Conservation (phyloP, 92 coral and sea anemone species). For the Phenganax marumi region DNA sequence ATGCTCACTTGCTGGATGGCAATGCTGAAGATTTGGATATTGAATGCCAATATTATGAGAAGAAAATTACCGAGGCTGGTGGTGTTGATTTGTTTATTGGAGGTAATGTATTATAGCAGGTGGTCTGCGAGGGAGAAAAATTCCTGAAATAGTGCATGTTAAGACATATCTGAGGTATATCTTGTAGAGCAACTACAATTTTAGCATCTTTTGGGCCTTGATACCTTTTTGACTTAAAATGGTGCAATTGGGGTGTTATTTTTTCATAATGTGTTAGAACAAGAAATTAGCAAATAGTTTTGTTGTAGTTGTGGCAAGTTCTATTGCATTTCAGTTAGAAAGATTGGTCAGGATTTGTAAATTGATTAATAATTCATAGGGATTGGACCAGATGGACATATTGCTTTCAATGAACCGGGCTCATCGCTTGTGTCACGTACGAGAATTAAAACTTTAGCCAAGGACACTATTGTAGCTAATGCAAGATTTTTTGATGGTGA, state of each 20-base stretch:
- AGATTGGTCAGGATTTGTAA: too few relatives aligned
- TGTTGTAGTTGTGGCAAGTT: too few relatives aligned
- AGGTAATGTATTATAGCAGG: slow-evolving; percentile 52
- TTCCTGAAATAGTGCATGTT: neutral
- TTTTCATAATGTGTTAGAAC: too few relatives aligned
- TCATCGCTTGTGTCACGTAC: slow-evolving; percentile 93
- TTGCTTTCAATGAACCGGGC: slow-evolving; percentile 99
- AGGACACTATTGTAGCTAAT: slow-evolving; percentile 97
- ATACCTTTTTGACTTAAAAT: too few relatives aligned
- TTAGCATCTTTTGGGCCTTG: too few relatives aligned
- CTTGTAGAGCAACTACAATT: neutral
- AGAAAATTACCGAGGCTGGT: slow-evolving; percentile 71
- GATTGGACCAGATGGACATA: slow-evolving; percentile 98
- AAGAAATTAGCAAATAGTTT: too few relatives aligned
- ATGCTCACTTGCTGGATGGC: slow-evolving; percentile 92
- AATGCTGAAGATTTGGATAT: slow-evolving; percentile 77
- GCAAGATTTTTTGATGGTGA: slow-evolving; percentile 97
- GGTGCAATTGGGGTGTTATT: too few relatives aligned
- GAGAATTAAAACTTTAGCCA: slow-evolving; percentile 91
- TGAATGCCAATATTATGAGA: slow-evolving; percentile 81
- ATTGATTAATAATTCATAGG: slow-evolving; percentile 48
- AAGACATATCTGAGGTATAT: neutral
- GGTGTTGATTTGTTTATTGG: slow-evolving; percentile 92
- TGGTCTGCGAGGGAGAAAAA: neutral
- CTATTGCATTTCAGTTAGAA: too few relatives aligned